Conservation (phyloP, 2,888 invertebrate species). For the Osmoderma eremita region DNA sequence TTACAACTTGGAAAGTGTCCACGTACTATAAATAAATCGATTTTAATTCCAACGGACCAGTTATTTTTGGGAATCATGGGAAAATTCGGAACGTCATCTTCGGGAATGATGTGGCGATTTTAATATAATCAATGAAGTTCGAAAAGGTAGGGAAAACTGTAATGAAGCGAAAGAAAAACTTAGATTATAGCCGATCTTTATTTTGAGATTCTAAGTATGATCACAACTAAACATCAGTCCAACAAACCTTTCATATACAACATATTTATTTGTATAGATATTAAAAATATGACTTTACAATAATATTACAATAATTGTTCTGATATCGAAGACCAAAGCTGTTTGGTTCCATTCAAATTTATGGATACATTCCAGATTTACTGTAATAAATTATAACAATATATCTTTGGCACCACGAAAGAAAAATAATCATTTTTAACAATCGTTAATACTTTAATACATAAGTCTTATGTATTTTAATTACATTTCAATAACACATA, state of each 20-base stretch:
- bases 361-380: not conserved
- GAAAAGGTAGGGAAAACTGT: too few relatives aligned
- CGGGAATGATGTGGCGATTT: not conserved
- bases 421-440: not conserved
- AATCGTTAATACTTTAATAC: slow-evolving; percentile 6
- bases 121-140: too few relatives aligned
- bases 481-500: slow-evolving; percentile 11
- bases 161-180: too few relatives aligned
- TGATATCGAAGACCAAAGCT: not conserved
- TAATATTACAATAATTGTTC: slow-evolving; percentile 16
- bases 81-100: not conserved
- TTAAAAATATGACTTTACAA: slow-evolving; percentile 25
- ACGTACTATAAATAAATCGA: slow-evolving; percentile 9
- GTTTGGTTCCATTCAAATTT: not conserved
- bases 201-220: slow-evolving; percentile 31
- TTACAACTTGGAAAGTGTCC: not conserved
- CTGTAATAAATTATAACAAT: not conserved
- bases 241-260: slow-evolving; percentile 26
- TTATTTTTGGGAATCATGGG: not conserved
- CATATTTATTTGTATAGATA: slow-evolving; percentile 14
- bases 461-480: slow-evolving; percentile 11
- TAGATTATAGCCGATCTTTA: slow-evolving; percentile 9
- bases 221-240: slow-evolving; percentile 30
- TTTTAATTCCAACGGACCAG: not conserved
- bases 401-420: slow-evolving; percentile 33